These are phyloP conservation scores for Candoia aspera DNA, from an alignment of 2,113 vertebrate genomes.

Conservation along the genomic window DNA sequence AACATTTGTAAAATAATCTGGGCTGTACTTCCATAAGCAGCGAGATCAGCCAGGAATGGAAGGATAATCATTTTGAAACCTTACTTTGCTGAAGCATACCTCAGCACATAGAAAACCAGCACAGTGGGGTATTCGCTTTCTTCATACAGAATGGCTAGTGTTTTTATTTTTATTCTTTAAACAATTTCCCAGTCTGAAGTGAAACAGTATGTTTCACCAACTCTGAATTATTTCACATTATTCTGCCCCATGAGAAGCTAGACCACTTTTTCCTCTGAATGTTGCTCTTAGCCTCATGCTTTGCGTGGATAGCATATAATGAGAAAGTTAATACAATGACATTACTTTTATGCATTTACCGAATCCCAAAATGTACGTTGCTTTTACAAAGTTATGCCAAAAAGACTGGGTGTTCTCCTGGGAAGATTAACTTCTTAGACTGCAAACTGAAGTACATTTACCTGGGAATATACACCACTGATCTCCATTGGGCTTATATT, in stretches of 20 bases:
- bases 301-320: not conserved
- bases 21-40: not conserved
- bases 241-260: not conserved
- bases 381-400: not conserved
- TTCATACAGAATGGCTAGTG: not conserved
- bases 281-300: not conserved
- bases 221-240: not conserved
- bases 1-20: not conserved
- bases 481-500: not conserved
- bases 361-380: not conserved
- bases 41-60: not conserved
- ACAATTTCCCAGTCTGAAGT: not conserved
- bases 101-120: not conserved
- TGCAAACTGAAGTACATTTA: not conserved
- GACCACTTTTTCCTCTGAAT: not conserved
- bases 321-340: not conserved
- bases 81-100: not conserved
- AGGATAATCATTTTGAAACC: slow-evolving; percentile 1
- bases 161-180: slow-evolving; percentile 2
- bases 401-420: not conserved
- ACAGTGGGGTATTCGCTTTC: not conserved
- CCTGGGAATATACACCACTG: not conserved
- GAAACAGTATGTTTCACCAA: not conserved
- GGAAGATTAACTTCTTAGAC: not conserved
- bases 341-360: not conserved